Conservation (phyloP, 2,113 vertebrate species). For the Peromyscus californicus region DNA sequence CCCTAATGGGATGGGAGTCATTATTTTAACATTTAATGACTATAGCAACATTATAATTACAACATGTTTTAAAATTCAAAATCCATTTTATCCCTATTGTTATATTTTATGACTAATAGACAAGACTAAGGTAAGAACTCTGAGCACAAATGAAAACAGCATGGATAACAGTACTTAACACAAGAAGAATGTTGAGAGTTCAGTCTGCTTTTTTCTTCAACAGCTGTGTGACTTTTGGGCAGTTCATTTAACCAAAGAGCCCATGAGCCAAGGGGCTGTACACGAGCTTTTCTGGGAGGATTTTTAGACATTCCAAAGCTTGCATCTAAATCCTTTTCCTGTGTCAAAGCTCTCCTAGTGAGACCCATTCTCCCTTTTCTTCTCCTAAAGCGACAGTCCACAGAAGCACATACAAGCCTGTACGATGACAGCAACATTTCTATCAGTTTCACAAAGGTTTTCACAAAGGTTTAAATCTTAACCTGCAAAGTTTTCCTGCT, state of each 20-base stretch:
- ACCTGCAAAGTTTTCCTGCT: neutral
- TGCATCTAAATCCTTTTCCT: neutral
- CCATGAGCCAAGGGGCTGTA: neutral
- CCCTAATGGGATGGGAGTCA: constrained; percentile 44
- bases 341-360: neutral
- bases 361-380: neutral
- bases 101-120: constrained; percentile 52
- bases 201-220: neutral
- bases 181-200: neutral
- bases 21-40: constrained; percentile 72
- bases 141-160: constrained; percentile 32
- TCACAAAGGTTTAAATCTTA: neutral
- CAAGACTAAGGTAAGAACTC: constrained; percentile 31
- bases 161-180: neutral
- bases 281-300: neutral
- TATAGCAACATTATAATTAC: constrained; percentile 51
- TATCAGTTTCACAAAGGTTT: neutral
- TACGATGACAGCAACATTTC: neutral
- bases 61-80: constrained; percentile 64
- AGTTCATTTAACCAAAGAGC: constrained; percentile 36
- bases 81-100: constrained; percentile 63
- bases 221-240: neutral
- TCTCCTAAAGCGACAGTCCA: neutral
- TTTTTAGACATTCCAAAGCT: neutral
- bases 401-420: neutral